Base-by-base conservation (phyloP, 2,888 invertebrate genomes). In the Lycocerus yunnanus region DNA sequence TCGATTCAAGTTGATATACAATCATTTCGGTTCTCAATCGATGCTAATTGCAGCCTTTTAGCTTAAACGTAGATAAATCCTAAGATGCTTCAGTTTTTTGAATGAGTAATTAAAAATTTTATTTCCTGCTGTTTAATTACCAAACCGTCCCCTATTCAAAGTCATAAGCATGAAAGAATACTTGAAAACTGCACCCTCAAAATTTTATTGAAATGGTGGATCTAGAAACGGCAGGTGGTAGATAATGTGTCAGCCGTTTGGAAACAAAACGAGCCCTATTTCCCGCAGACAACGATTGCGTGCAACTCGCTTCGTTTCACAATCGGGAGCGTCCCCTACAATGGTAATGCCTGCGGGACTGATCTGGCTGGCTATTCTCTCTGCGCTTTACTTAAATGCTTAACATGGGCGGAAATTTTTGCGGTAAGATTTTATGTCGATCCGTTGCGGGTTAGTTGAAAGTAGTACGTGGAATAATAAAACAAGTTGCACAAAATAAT, bases 311-410 rank as follows among this genome's bases (percentile, higher is more conserved):
- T 84, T 84, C 84, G 84, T 84, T 84, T 84, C 84, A 84, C 84
- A 84, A 85, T 85, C 84, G 84, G 84, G 84, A 83, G 81, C 84
- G 83, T 84, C 84, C 83, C 84, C 81, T 84, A 84, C 83, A 84
- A 84, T 84, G 84, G 84, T 84, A 84, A 85, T 85, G 84, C 83
- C 82, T 82, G 79, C 81, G 84, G 83, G 84, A 80, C 82, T 81
- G 81, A 81, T 81, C 80, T 77, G 77, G 66, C 69, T 73, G 72
- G 71, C 72, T 76, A 66, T 70, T 74, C 70, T 71, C 68, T 74
- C 74, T 73, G 61, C 68, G 59, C 72, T 66, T 63, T 75, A 71
- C 74, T 72, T 70, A 70, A 68, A 71, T 72, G 63, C 66, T 58
- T 76, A 73, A 74, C 70, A 75, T 71, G 66, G 66, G 65, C 24